These are phyloP conservation scores for Sphyrna mokarran DNA, from an alignment of 2,113 vertebrate genomes.

Conservation along the genomic window DNA sequence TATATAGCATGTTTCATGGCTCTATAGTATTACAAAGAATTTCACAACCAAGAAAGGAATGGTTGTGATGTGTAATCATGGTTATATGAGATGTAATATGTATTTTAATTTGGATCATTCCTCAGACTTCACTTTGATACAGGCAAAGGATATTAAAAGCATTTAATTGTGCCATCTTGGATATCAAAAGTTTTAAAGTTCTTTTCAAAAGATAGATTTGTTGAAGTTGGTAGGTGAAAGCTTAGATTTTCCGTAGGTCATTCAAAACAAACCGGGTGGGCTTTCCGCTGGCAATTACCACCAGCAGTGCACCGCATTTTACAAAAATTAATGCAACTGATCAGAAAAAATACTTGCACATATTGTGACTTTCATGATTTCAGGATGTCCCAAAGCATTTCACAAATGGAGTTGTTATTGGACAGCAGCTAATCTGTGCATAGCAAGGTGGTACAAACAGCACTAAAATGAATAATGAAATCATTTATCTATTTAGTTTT, in stretches of 20 bases:
- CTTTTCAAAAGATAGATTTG: neutral
- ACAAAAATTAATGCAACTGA: neutral
- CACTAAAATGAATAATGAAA: neutral
- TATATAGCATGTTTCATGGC: no score
- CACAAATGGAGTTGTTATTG: neutral
- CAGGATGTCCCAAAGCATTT: neutral
- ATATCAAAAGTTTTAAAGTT: neutral
- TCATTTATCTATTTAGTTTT: neutral
- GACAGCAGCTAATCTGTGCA: neutral
- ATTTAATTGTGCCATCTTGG: neutral
- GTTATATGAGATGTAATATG: neutral
- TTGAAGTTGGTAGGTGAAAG: no score
- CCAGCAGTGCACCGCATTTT: neutral
- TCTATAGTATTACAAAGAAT: neutral
- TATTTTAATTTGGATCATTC: neutral
- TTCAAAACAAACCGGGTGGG: neutral
- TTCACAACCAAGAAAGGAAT: neutral
- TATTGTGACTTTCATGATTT: neutral
- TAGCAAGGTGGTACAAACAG: neutral
- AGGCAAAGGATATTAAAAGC: no score
- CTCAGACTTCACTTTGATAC: neutral
- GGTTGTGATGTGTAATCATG: no score
- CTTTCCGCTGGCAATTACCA: neutral
- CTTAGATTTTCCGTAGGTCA: no score
- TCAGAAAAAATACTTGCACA: neutral